Evolutionary conservation across 1,140 invertebrate species (phyloP), one percentile per base, ranked within the genome.

Genomic region (Charaxes varanes): DNA sequence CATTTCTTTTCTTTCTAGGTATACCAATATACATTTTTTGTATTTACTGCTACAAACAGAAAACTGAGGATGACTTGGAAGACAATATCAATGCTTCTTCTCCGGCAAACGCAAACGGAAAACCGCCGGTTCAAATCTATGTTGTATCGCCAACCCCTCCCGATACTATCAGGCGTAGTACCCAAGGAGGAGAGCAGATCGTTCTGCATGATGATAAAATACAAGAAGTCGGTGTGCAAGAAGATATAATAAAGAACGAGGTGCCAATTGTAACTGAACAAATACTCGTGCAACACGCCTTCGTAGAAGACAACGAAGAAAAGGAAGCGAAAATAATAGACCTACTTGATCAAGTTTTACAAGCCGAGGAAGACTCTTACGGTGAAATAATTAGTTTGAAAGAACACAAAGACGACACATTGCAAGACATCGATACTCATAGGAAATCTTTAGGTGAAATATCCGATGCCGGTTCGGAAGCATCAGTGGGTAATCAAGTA

Each of bases 291-390:
- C 67, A 74, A 41, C 59, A 78, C 16, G 60, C 73, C 1, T 57
- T 59, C 38, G 43, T 73, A 10, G 78, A 78, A 54, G 68, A 74
- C 46, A 78, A 63, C 18, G 66, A 64, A 49, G 76, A 83, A 41
- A 83, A 79, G 37, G 79, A 83, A 66, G 76, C 79, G 4, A 80
- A 79, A 44, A 83, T 83, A 15, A 83, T 83, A 22, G 73, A 83
- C 43, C 45, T 83, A 38, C 42, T 83, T 3, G 79, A 83, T 42
- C 74, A 80, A 69, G 76, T 83, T 0, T 43, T 83, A 33, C 76
- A 80, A 55, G 79, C 76, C 14, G 79, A 83, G 50, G 79, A 80
- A 58, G 76, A 83, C 41, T 62, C 54, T 12, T 83, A 76, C 15
- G 61, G 51, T 18, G 76, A 83, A 59, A 52, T 64, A 15, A 59